Percentiles rank a stretch among this genome's conserved stretches.
phyloP scores from a whole-genome alignment of 2,888 invertebrate genomes.

The Oscheius sp. region DNA sequence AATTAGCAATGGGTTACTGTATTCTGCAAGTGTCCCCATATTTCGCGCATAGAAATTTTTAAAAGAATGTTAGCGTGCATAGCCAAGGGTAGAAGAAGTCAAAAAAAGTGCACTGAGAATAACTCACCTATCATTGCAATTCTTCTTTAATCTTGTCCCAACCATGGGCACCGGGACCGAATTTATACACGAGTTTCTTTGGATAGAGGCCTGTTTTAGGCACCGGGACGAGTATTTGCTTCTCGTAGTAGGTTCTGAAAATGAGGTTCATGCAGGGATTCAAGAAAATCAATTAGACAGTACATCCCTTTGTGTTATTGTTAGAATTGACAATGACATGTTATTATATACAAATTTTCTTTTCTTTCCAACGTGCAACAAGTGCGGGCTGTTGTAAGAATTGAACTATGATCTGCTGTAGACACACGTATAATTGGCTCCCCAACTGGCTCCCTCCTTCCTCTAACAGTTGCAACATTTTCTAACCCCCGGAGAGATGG shows the following conservation, averaged over 20 bases:
- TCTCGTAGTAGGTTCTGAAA: constrained; percentile 75
- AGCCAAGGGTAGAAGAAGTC: background rate
- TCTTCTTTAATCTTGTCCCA: constrained; percentile 67
- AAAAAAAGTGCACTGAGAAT: background rate
- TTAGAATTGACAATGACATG: constrained; percentile 17
- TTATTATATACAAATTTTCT: constrained; percentile 10
- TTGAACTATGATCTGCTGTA: constrained; percentile 23
- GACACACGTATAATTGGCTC: constrained; percentile 16
- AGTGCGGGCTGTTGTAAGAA: constrained; percentile 27
- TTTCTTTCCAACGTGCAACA: constrained; percentile 7
- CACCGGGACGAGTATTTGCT: constrained; percentile 74
- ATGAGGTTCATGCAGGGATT: constrained; percentile 12
- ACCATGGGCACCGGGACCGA: constrained; percentile 74
- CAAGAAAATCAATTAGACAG: constrained; percentile 1
- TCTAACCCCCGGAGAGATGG: background rate
- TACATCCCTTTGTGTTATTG: background rate
- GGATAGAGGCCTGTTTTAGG: constrained; percentile 75
- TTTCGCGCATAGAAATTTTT: background rate
- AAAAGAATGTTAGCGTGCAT: constrained; percentile 1
- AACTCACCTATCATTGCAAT: constrained; percentile 17
- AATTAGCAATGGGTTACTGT: too few relatives aligned
- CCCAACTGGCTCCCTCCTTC: background rate
- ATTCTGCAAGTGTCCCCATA: background rate
- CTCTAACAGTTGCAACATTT: constrained; percentile 1
- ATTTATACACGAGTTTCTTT: constrained; percentile 74